phyloP scores from a whole-genome alignment of 2,113 vertebrate species.

The Myanophis thanlyinensis region DNA sequence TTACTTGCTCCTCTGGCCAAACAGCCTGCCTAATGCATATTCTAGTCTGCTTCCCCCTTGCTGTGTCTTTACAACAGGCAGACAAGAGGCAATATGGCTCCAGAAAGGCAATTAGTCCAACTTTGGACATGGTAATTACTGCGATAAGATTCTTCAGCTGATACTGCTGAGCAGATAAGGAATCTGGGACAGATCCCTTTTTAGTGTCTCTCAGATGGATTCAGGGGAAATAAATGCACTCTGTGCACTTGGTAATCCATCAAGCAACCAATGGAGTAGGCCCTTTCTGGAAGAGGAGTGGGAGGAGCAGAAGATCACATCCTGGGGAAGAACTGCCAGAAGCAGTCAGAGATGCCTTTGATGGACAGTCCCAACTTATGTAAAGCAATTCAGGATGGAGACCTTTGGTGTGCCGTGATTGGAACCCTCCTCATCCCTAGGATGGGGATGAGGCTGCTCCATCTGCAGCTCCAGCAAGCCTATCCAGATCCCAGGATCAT shows the following conservation, averaged over 20 bases:
- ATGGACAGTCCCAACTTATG: background rate
- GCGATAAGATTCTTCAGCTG: constrained; percentile 59
- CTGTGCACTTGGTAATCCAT: background rate
- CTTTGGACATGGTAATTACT: constrained; percentile 64
- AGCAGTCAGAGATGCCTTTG: background rate
- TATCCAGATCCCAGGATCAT: background rate
- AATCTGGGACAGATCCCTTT: constrained; percentile 23
- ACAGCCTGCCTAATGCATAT: constrained; percentile 4
- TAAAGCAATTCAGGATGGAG: background rate
- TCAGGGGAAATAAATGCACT: background rate
- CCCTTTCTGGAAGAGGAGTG: background rate
- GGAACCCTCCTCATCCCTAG: background rate
- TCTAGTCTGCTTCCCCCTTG: constrained; percentile 49
- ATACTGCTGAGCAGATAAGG: constrained; percentile 53
- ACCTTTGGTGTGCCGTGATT: background rate
- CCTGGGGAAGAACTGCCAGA: background rate
- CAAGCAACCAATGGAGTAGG: background rate
- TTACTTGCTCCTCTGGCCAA: background rate
- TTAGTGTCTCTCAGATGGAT: background rate
- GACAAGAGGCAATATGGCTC: constrained; percentile 63
- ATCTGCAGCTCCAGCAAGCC: background rate
- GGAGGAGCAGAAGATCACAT: no score
- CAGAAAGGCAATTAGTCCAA: constrained; percentile 74
- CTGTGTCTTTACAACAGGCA: constrained; percentile 47
- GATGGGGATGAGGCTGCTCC: background rate